Evolutionary conservation across 2,113 vertebrate genomes (phyloP).

Genomic region (Macheiramphus alcinus): DNA sequence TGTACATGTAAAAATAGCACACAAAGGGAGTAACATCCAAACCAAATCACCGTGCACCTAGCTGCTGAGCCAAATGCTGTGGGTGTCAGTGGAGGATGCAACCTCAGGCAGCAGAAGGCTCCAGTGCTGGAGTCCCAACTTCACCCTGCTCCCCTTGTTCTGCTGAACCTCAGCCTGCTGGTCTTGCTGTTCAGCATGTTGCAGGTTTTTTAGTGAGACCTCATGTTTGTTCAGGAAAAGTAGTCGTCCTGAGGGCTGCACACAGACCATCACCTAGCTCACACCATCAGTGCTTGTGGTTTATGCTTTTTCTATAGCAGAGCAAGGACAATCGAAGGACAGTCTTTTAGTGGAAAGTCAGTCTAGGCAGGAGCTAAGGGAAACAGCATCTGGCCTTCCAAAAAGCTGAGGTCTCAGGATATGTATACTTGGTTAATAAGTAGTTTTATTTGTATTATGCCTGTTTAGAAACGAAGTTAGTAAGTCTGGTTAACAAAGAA

Average conservation of each 20-base stretch:
- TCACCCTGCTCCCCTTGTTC: background rate
- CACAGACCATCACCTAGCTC: background rate
- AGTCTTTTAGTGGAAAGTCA: background rate
- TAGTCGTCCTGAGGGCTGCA: background rate
- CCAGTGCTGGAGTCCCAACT: background rate
- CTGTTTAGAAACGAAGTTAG: background rate
- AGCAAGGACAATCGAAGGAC: background rate
- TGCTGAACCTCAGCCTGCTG: background rate
- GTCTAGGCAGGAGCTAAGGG: background rate
- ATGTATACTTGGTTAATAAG: background rate
- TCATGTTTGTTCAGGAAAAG: background rate
- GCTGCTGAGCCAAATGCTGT: background rate
- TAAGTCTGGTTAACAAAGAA: background rate
- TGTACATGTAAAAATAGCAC: background rate
- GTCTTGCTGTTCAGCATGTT: background rate
- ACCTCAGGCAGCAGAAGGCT: background rate
- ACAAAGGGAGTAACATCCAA: background rate
- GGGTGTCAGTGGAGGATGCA: background rate
- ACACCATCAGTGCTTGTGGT: background rate
- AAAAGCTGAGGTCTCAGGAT: background rate
- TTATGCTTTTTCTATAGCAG: background rate
- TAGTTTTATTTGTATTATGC: background rate
- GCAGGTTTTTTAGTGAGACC: background rate
- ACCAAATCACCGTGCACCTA: background rate
- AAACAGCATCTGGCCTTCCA: background rate